phyloP scores from a whole-genome alignment of 2,888 invertebrate species.

The Eumerus sabulonum region DNA sequence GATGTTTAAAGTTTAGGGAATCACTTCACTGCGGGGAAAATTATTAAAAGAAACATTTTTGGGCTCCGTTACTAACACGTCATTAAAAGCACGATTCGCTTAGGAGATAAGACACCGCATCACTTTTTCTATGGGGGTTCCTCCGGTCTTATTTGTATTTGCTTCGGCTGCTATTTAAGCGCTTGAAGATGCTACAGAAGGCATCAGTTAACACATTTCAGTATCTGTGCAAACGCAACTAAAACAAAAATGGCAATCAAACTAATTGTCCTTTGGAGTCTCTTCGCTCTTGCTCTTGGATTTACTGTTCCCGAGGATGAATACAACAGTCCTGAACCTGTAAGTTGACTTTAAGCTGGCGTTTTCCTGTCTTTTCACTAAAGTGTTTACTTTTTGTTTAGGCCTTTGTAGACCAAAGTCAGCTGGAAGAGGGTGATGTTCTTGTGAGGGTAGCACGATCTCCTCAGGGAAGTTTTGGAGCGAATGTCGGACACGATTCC shows the following conservation, averaged over 20 bases:
- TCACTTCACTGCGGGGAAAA: too few relatives aligned
- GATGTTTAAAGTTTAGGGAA: too few relatives aligned
- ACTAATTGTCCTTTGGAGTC: conserved; percentile 15
- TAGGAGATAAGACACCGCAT: too few relatives aligned
- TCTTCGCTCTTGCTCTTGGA: conserved; percentile 23
- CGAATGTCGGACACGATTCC: background rate
- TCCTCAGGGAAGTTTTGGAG: conserved; percentile 18
- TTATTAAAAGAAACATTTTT: too few relatives aligned
- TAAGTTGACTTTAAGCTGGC: too few relatives aligned
- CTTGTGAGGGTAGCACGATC: conserved; percentile 17
- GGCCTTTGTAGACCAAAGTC: background rate
- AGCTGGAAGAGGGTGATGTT: background rate
- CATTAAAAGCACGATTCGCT: too few relatives aligned
- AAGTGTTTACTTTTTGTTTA: background rate
- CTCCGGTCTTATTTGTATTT: too few relatives aligned
- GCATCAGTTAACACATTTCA: background rate
- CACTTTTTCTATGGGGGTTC: too few relatives aligned
- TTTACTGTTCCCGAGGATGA: conserved; percentile 25
- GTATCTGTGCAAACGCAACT: background rate
- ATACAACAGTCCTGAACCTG: background rate
- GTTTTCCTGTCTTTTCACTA: too few relatives aligned
- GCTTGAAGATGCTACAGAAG: background rate
- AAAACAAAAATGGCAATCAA: conserved; percentile 23
- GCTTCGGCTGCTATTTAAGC: background rate
- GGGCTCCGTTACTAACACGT: too few relatives aligned